A percentile compares a stretch with the other conserved stretches of the same genome.
Conservation (phyloP, 64 coral and sea anemone species). For the Cladopsammia gracilis region DNA sequence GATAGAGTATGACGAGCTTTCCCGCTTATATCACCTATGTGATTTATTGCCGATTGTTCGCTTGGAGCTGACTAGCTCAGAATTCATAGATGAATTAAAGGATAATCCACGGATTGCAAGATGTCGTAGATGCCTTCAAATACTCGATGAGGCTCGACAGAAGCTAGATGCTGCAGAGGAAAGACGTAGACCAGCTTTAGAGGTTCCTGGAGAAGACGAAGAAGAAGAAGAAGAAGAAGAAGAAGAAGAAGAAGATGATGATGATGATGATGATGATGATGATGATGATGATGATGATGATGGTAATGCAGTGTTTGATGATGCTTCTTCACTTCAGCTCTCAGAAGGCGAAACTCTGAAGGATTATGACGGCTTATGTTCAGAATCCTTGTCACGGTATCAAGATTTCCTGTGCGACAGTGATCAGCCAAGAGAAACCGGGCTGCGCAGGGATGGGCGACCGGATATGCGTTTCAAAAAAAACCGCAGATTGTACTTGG, state of each 20-base stretch:
- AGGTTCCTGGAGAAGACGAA: not conserved
- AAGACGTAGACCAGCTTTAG: not conserved
- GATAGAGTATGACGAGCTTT: conserved; percentile 1
- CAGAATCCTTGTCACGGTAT: not conserved
- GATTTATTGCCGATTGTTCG: conserved; percentile 23
- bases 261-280: no score
- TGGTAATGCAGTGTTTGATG: not conserved
- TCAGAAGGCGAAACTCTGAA: not conserved
- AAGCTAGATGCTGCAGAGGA: not conserved
- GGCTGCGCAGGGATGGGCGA: not conserved
- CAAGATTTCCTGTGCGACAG: not conserved
- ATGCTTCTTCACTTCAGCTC: not conserved
- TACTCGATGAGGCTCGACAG: conserved; percentile 5
- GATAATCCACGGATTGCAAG: not conserved
- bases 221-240: not conserved
- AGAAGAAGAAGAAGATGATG: no score
- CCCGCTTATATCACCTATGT: conserved; percentile 1
- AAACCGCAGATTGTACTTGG: conserved; percentile 11
- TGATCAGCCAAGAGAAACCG: not conserved
- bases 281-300: no score
- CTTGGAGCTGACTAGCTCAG: conserved; percentile 25
- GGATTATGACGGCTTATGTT: not conserved
- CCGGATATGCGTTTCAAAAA: not conserved
- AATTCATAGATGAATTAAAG: not conserved
- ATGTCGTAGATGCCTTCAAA: not conserved